Evolutionary conservation across 2,888 invertebrate genomes (phyloP).

Genomic region (Phytoseiulus persimilis): DNA sequence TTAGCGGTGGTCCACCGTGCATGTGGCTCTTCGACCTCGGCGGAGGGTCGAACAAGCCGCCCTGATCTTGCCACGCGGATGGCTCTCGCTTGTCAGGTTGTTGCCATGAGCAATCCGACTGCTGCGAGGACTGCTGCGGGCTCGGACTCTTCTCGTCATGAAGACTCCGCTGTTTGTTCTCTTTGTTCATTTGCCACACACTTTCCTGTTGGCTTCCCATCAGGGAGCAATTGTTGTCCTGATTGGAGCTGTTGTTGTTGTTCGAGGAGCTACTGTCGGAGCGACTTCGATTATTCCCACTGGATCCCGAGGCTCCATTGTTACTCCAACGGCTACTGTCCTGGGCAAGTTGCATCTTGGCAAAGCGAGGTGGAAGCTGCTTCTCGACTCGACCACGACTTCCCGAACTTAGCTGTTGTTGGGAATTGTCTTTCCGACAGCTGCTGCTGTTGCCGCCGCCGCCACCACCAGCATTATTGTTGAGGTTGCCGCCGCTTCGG

Average conservation of each 20-base stretch:
- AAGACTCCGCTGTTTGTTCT: conserved; percentile 16
- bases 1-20: neutral
- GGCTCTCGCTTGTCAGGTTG: conserved; percentile 46
- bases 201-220: conserved; percentile 38
- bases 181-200: conserved; percentile 38
- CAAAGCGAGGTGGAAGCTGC: conserved; percentile 34
- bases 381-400: neutral
- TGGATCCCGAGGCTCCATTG: conserved; percentile 14
- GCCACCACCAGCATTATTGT: conserved; percentile 43
- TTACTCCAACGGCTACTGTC: conserved; percentile 34
- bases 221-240: conserved; percentile 1
- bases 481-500: neutral
- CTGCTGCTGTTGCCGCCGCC: conserved; percentile 48
- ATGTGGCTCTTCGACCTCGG: neutral
- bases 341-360: conserved; percentile 32
- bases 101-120: conserved; percentile 44
- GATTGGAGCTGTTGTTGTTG: conserved; percentile 40
- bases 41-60: conserved; percentile 20
- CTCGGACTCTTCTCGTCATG: conserved; percentile 12
- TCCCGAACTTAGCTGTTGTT: neutral
- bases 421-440: conserved; percentile 40
- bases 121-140: conserved; percentile 39
- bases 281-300: conserved; percentile 37
- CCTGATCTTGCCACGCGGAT: conserved; percentile 43
- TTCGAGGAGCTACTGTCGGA: conserved; percentile 31